Evolutionary conservation across 2,113 vertebrate species (phyloP).

Genomic region (Suricata suricatta): DNA sequence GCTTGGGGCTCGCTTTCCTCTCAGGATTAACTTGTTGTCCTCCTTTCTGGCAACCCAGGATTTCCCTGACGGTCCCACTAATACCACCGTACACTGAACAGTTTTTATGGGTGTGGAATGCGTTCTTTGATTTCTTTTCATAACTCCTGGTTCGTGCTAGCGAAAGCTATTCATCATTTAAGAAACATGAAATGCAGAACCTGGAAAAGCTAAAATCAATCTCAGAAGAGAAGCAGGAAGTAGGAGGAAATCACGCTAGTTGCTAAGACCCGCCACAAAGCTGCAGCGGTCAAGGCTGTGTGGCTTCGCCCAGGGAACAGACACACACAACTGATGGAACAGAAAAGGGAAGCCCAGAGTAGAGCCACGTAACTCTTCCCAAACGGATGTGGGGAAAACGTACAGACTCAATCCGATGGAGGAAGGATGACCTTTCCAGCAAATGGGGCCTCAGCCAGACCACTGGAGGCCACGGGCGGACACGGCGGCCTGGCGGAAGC

Average conservation of each 20-base stretch:
- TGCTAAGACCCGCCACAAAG: accelerated
- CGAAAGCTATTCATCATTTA: background rate
- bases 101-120: background rate
- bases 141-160: background rate
- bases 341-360: accelerated
- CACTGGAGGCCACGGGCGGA: accelerated
- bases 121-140: background rate
- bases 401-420: accelerated
- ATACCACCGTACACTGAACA: accelerated
- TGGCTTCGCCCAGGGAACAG: accelerated
- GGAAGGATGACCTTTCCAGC: background rate
- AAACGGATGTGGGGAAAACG: accelerated
- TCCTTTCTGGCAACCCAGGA: accelerated
- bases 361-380: background rate
- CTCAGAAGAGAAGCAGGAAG: background rate
- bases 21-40: accelerated
- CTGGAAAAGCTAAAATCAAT: background rate
- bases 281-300: accelerated
- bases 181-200: background rate
- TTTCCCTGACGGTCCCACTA: background rate
- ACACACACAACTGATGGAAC: accelerated
- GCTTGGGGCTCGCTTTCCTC: background rate
- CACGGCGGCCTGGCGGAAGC: accelerated
- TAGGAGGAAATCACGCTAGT: accelerated
- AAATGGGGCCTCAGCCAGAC: accelerated